phyloP scores from a whole-genome alignment of 2,113 vertebrate genomes.

The Mustelus asterias region DNA sequence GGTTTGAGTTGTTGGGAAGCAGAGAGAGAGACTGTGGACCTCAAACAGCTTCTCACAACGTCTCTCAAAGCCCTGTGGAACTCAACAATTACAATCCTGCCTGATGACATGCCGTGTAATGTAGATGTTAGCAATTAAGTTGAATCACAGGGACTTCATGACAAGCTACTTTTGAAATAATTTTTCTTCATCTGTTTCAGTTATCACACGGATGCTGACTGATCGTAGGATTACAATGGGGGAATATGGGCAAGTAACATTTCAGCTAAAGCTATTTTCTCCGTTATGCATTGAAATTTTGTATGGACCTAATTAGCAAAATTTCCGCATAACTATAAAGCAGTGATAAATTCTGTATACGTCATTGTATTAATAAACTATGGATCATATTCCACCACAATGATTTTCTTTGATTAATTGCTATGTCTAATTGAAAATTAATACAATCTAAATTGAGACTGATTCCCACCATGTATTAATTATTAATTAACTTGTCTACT shows the following conservation, averaged over 20 bases:
- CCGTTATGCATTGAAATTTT: not conserved
- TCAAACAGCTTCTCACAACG: not conserved
- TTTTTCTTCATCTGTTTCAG: not conserved
- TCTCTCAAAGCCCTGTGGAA: not conserved
- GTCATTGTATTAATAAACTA: not conserved
- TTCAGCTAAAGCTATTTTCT: not conserved
- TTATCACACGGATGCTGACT: not conserved
- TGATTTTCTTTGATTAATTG: not conserved
- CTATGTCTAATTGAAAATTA: not conserved
- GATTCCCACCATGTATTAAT: not conserved
- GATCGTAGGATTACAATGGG: not conserved
- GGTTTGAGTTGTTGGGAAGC: not conserved
- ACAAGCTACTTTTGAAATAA: not conserved
- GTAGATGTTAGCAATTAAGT: not conserved
- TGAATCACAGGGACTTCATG: not conserved
- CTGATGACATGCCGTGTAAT: not conserved
- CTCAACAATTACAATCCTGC: not conserved
- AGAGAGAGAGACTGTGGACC: not conserved
- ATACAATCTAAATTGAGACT: not conserved
- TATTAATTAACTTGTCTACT: not conserved
- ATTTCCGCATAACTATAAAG: not conserved
- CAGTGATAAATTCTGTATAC: not conserved
- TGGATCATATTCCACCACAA: not conserved
- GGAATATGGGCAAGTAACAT: not conserved
- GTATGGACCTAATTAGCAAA: constrained; percentile 21